A percentile compares a stretch with the other conserved stretches of the same genome.
These are phyloP conservation scores for Cyclina sinensis DNA, from an alignment of 1,140 invertebrate genomes.

Conservation along the genomic window DNA sequence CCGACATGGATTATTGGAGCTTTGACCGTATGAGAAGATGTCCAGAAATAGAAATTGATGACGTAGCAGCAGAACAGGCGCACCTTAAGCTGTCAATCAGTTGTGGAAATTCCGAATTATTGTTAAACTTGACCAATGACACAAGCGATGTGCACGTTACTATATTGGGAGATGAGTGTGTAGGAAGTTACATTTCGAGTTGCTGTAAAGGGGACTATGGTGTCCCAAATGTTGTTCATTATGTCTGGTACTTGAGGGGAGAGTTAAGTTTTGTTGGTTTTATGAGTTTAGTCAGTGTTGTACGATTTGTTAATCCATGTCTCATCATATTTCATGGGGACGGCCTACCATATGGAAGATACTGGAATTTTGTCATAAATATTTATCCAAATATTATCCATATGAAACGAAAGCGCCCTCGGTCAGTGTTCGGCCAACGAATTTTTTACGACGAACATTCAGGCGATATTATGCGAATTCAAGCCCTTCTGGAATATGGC, in stretches of 20 bases:
- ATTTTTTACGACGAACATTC: neutral
- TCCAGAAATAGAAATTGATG: neutral
- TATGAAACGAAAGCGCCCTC: neutral
- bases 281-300: conserved; percentile 25
- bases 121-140: neutral
- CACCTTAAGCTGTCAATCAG: neutral
- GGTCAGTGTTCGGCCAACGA: neutral
- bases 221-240: conserved; percentile 57
- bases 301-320: conserved; percentile 35
- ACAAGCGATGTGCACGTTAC: neutral
- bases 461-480: conserved; percentile 37
- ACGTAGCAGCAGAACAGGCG: neutral
- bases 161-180: neutral
- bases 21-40: neutral
- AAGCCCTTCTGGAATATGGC: neutral
- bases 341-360: conserved; percentile 5
- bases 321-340: conserved; percentile 42
- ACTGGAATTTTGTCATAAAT: conserved; percentile 19
- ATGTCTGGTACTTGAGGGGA: neutral
- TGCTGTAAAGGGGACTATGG: neutral
- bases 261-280: neutral
- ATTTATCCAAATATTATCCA: conserved; percentile 25
- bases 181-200: neutral
- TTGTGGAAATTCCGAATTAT: neutral
- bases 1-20: neutral